Base-by-base conservation (phyloP, 2,797 vertebrate species). In the Prionace glauca region DNA sequence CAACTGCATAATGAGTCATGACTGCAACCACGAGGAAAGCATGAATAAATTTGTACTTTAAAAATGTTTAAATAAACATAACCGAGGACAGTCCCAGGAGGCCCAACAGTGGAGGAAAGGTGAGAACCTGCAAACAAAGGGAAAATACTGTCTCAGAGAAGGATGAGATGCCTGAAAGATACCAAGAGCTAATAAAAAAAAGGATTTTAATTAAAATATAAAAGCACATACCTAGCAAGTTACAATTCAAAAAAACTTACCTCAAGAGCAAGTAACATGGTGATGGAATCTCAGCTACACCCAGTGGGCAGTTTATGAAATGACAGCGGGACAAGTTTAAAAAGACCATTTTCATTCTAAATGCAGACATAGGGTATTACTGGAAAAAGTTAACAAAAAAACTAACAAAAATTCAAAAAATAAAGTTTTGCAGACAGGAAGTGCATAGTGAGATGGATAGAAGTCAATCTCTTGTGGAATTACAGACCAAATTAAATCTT, bases 251-350 rank as follows among this genome's bases (percentile, higher is more conserved):
- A 65, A 65, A 67, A 92, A 9, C 18, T 36, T 92, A 67, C 29
- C 65, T 90, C 29, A 62, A 67, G 65, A 92, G n/a, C 67, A 92
- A 92, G 10, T 36, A 69, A 69, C 20, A 41, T 24, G 10, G 65
- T 92, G 20, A 92, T 69, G 65, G 62, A 69, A 36, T 92, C n/a
- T 92, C 90, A 92, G 62, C 65, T 41, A 69, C 90, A 92, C 65
- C 90, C 90, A 92, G 90, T 92, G 90, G 90, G 18, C 62, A 92
- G 10, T 69, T 92, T 41, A 36, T 41, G n/a, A 92, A 41, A 92
- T 92, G 8, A 69, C 90, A 69, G 10, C 11, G 18, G 5, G n/a
- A 91, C 16, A 92, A 20, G 4, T 67, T 91, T 41, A 36, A 92
- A 65, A 91, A 92, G 16, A 41, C 18, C 32, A 67, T 67, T 92